These are phyloP conservation scores for Climacteris rufus DNA, from an alignment of 2,113 vertebrate genomes.

Conservation along the genomic window DNA sequence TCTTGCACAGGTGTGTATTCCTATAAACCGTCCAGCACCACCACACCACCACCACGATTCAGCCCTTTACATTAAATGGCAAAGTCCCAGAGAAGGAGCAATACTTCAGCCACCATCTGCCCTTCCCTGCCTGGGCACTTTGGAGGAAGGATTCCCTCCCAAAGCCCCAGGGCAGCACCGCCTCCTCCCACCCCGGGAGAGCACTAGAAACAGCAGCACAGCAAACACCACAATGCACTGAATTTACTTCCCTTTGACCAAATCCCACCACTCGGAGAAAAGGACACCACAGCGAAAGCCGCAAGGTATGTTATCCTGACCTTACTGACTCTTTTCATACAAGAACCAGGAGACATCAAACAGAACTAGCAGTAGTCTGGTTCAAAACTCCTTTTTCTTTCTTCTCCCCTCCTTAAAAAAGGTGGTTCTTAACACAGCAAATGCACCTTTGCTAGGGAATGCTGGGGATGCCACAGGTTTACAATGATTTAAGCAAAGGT, in stretches of 20 bases:
- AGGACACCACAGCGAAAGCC: background rate
- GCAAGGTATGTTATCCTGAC: background rate
- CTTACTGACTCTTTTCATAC: background rate
- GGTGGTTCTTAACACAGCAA: background rate
- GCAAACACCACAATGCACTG: background rate
- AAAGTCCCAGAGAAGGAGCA: background rate
- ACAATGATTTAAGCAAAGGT: background rate
- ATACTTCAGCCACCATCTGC: rapidly evolving
- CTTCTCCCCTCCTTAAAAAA: background rate
- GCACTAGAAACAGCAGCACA: background rate
- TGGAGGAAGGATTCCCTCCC: background rate
- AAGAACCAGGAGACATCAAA: background rate
- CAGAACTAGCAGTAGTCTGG: background rate
- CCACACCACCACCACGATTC: rapidly evolving
- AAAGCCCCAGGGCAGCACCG: background rate
- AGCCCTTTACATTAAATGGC: background rate
- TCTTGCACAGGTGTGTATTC: background rate
- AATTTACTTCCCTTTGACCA: background rate
- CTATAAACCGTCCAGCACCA: background rate
- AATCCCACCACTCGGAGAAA: background rate
- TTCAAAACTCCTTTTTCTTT: background rate
- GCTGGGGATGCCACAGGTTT: background rate
- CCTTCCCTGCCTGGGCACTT: background rate
- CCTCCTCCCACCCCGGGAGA: rapidly evolving
- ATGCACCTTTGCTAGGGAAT: background rate